Evolutionary conservation across 53 echinoderm and acorn worm species (phyloP), one percentile per base, ranked within the genome.

Genomic region (Actinopyga echinites): DNA sequence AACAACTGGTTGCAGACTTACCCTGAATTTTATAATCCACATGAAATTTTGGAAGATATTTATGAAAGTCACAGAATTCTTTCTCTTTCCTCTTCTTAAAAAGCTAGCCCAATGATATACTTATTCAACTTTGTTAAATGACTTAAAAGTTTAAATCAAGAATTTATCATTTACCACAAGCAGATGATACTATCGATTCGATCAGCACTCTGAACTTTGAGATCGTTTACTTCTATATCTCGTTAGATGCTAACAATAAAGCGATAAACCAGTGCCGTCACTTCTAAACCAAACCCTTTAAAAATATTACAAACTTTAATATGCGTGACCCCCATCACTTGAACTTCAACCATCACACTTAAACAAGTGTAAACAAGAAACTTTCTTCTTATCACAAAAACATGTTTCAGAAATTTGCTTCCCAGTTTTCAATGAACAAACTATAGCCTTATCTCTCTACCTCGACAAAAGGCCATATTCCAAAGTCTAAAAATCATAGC

Each of bases 401-500:
- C 71, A 71, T 71, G 71, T 71, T 71, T 44, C 20, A 42, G 71
- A 71, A 40, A 71, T 71, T 71, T 71, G 40, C 42, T 71, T 71
- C 71, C 71, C 71, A 71, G 71, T 71, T 71, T 71, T 40, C 35
- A 71, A 43, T 49, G 15, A 43, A 71, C 42, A 38, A 31, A 30
- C 42, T 19, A n/a, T n/a, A 24, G 19, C 26, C 40, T 71, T 71
- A 23, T 24, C 40, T 13, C 20, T 25, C 44, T 44, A n/a, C 44
- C 38, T 37, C 6, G 44, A 44, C 40, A n/a, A 11, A 71, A 40
- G 71, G 71, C 44, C 71, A 71, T 71, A 71, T 43, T 71, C 71
- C 71, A 71, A 71, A 71, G 71, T 71, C 71, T 71, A 26, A 40
- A n/a, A 71, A 26, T 71, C 71, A 71, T 71, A 35, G 71, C 38